These are phyloP conservation scores for Zaprionus obscuricornis DNA, from an alignment of 2,888 invertebrate genomes.

Conservation along the genomic window DNA sequence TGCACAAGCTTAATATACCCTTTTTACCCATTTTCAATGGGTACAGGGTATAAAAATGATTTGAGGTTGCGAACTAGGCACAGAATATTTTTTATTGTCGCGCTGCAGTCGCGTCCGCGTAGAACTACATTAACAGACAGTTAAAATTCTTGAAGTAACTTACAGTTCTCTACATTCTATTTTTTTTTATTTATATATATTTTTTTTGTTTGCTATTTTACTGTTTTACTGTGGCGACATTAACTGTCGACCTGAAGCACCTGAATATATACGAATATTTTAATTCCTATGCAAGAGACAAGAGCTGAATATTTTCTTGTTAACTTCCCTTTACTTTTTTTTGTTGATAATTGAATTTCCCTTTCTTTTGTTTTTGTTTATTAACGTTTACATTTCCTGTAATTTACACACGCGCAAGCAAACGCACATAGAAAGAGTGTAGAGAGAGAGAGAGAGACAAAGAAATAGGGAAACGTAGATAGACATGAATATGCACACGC, in stretches of 20 bases:
- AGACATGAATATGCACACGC: slow-evolving; percentile 12
- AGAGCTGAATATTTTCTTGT: slow-evolving; percentile 7
- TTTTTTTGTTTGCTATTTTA: background rate
- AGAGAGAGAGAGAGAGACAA: slow-evolving; percentile 5
- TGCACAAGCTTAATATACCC: too few relatives aligned
- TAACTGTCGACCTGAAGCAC: too few relatives aligned
- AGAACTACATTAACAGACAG: background rate
- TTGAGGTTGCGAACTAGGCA: too few relatives aligned
- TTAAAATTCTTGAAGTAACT: background rate
- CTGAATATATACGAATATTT: too few relatives aligned
- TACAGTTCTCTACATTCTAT: too few relatives aligned
- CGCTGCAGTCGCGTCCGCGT: too few relatives aligned
- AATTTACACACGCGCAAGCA: slow-evolving; percentile 23
- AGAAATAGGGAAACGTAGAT: slow-evolving; percentile 22
- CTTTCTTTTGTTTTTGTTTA: slow-evolving; percentile 29
- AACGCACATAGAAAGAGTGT: background rate
- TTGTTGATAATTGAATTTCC: slow-evolving; percentile 64
- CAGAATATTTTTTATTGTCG: too few relatives aligned
- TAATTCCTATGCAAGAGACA: background rate
- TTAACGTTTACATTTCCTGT: slow-evolving; percentile 61
- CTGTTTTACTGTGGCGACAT: too few relatives aligned
- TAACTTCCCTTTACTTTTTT: slow-evolving; percentile 17
- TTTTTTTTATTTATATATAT: background rate
- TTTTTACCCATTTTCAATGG: too few relatives aligned
- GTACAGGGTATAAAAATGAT: background rate